These are phyloP conservation scores for Lordiphosa stackelbergi DNA, from an alignment of 1,140 invertebrate species.

Conservation along the genomic window DNA sequence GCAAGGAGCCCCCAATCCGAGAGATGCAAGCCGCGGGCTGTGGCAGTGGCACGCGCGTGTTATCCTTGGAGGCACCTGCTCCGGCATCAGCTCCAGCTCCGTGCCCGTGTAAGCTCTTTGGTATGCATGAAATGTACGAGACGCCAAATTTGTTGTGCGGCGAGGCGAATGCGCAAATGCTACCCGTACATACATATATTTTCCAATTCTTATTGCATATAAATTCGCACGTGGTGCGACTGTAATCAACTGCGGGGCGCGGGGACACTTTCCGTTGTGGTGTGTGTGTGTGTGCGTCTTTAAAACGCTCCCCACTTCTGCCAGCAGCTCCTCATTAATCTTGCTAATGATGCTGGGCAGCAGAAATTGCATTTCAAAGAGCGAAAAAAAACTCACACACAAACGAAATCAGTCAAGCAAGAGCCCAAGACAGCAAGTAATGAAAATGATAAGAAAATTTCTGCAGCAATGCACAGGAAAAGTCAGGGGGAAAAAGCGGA, in stretches of 20 bases:
- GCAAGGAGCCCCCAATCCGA: constrained; percentile 26
- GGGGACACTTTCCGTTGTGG: constrained; percentile 56
- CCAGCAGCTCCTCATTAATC: constrained; percentile 55
- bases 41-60: constrained; percentile 50
- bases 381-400: constrained; percentile 19
- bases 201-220: constrained; percentile 75
- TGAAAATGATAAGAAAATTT: constrained; percentile 76
- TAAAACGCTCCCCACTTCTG: constrained; percentile 35
- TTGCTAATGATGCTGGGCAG: constrained; percentile 70
- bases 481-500: constrained; percentile 11
- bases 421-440: constrained; percentile 65
- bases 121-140: constrained; percentile 74
- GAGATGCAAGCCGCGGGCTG: constrained; percentile 36
- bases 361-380: constrained; percentile 58
- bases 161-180: constrained; percentile 72
- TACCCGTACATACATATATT: constrained; percentile 49
- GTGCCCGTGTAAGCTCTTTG: constrained; percentile 55
- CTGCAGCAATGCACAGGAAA: constrained; percentile 68
- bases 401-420: constrained; percentile 70
- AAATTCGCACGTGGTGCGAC: constrained; percentile 74
- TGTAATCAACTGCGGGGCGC: constrained; percentile 59
- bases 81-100: constrained; percentile 19
- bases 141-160: constrained; percentile 74
- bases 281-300: constrained; percentile 35
- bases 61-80: constrained; percentile 71